These are phyloP conservation scores for Smittia aterrima DNA, from an alignment of 2,888 invertebrate species.

Conservation along the genomic window DNA sequence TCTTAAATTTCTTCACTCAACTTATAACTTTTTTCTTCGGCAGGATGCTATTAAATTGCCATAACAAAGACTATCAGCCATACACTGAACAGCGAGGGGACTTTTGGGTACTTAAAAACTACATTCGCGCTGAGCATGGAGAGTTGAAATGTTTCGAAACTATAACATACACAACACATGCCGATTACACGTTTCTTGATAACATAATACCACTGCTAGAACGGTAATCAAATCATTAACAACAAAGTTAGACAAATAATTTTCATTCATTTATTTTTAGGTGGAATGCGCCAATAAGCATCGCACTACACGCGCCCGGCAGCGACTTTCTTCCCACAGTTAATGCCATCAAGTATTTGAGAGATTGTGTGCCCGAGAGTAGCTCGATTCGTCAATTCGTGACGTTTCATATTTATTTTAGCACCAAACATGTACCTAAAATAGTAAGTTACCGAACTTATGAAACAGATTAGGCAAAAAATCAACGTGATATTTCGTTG, in stretches of 20 bases:
- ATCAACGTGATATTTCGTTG: no score
- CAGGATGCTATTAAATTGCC: constrained; percentile 60
- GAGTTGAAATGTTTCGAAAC: constrained; percentile 74
- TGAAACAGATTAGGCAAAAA: background rate
- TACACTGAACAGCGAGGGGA: constrained; percentile 71
- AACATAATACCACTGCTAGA: constrained; percentile 82
- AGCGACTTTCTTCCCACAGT: constrained; percentile 75
- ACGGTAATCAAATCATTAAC: constrained; percentile 54
- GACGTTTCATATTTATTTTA: constrained; percentile 88
- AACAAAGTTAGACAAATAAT: background rate
- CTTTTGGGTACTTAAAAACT: constrained; percentile 88
- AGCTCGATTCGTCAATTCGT: constrained; percentile 73
- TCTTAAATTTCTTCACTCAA: background rate
- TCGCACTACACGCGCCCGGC: constrained; percentile 65
- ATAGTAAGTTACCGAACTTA: constrained; percentile 55
- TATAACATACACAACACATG: constrained; percentile 89
- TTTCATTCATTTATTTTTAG: constrained; percentile 45
- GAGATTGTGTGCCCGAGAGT: constrained; percentile 68
- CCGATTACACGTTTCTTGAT: constrained; percentile 87
- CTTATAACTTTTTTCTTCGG: constrained; percentile 47
- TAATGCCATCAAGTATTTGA: constrained; percentile 75
- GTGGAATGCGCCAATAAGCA: constrained; percentile 66
- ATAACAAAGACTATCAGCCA: constrained; percentile 61
- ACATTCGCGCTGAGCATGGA: constrained; percentile 70
- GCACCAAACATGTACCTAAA: constrained; percentile 80